Conservation (phyloP, 1,140 invertebrate genomes). For the Ceratina japonica region DNA sequence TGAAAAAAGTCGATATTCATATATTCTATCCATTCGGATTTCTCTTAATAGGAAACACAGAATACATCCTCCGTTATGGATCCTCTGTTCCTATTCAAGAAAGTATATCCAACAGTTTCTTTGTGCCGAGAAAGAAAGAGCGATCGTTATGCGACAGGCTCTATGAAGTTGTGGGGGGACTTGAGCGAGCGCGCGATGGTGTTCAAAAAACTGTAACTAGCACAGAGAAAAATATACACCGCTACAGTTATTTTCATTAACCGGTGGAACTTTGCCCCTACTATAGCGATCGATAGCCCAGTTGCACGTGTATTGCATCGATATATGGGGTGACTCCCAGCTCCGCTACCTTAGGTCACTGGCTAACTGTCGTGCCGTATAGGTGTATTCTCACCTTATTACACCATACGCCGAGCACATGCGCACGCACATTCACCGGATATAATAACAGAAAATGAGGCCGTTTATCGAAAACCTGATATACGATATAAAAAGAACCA, state of each 20-base stretch:
- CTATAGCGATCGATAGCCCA: slow-evolving; percentile 76
- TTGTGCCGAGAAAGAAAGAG: background rate
- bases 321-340: slow-evolving; percentile 65
- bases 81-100: too few relatives aligned
- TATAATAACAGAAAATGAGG: slow-evolving; percentile 59
- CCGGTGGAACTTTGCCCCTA: slow-evolving; percentile 70
- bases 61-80: too few relatives aligned
- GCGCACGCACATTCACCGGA: slow-evolving; percentile 62
- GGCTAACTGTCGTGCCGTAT: slow-evolving; percentile 71
- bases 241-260: slow-evolving; percentile 75
- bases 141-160: slow-evolving; percentile 2
- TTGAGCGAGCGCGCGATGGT: slow-evolving; percentile 47
- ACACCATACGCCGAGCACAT: slow-evolving; percentile 62
- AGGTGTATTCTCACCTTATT: slow-evolving; percentile 50
- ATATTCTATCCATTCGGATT: too few relatives aligned
- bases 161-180: slow-evolving; percentile 41
- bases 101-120: too few relatives aligned
- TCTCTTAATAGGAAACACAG: too few relatives aligned
- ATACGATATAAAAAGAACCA: slow-evolving; percentile 49
- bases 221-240: slow-evolving; percentile 48
- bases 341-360: slow-evolving; percentile 70
- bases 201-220: slow-evolving; percentile 61
- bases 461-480: slow-evolving; percentile 52
- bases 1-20: too few relatives aligned
- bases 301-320: slow-evolving; percentile 75